Evolutionary conservation across 2,113 vertebrate genomes (phyloP).

Genomic region (Phalacrocorax brasilianus): DNA sequence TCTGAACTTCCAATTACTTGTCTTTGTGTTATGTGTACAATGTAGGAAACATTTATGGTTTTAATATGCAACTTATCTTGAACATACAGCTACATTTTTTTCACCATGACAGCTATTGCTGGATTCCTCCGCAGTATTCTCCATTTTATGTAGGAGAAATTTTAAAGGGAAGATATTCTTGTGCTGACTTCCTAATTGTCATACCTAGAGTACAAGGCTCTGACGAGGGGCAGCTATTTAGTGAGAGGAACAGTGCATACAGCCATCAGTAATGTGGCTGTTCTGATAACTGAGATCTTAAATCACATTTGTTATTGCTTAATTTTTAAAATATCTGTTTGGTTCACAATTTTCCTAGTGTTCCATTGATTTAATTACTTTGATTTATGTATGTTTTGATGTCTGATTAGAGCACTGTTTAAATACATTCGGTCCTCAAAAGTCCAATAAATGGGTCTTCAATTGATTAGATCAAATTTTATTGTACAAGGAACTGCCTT

Average conservation of each 20-base stretch:
- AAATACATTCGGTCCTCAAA: conserved; percentile 31
- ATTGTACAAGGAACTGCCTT: conserved; percentile 35
- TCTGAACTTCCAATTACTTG: neutral
- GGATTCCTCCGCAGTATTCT: neutral
- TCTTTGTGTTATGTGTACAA: neutral
- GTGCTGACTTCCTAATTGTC: neutral
- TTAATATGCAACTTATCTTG: neutral
- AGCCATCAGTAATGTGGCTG: neutral
- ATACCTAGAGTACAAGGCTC: neutral
- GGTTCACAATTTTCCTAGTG: neutral
- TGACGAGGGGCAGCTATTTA: neutral
- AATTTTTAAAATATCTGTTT: neutral
- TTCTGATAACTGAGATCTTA: neutral
- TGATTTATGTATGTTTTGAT: conserved; percentile 56
- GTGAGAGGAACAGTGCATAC: neutral
- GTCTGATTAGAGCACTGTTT: conserved; percentile 39
- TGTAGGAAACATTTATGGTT: neutral
- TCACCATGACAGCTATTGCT: neutral
- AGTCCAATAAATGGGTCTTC: conserved; percentile 46
- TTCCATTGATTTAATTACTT: conserved; percentile 40
- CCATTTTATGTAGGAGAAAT: neutral
- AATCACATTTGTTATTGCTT: neutral
- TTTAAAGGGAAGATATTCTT: neutral
- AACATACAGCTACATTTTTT: neutral
- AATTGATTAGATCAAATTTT: conserved; percentile 60